phyloP scores from a whole-genome alignment of 2,797 vertebrate species.

The Sebastes goodei region DNA sequence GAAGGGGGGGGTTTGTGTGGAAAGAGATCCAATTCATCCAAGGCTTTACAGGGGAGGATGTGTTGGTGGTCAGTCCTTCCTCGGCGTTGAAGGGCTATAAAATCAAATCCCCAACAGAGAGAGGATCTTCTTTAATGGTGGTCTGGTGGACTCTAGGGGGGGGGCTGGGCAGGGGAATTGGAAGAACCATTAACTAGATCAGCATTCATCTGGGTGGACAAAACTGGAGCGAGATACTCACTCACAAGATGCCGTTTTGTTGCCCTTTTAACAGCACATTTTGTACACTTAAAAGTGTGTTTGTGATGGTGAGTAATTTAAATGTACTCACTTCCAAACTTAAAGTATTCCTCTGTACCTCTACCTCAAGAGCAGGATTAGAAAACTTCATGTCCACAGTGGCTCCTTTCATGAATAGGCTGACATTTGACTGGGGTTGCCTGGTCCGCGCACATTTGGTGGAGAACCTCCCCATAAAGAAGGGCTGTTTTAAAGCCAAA shows the following conservation, averaged over 20 bases:
- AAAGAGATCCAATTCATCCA: constrained; percentile 21
- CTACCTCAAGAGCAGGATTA: not conserved
- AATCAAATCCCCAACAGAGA: constrained; percentile 65
- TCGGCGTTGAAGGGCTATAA: constrained; percentile 68
- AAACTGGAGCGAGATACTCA: not conserved
- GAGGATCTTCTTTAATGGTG: constrained; percentile 62
- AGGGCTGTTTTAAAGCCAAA: constrained; percentile 74
- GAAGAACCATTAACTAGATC: constrained; percentile 63
- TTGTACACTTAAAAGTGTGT: not conserved
- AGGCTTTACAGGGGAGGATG: constrained; percentile 11
- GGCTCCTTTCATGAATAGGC: constrained; percentile 37
- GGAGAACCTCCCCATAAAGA: constrained; percentile 64
- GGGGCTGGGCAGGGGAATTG: constrained; percentile 18
- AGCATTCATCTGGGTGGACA: constrained; percentile 40
- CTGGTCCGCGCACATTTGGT: constrained; percentile 69
- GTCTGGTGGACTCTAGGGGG: constrained; percentile 43
- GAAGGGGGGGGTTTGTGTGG: not conserved
- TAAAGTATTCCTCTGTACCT: not conserved
- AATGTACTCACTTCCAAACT: not conserved
- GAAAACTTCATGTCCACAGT: not conserved
- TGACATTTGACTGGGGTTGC: constrained; percentile 63
- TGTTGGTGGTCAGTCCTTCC: constrained; percentile 66
- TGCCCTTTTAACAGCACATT: not conserved
- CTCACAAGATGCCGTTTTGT: not conserved
- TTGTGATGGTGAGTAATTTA: not conserved